Base-by-base conservation (phyloP, 2,113 vertebrate genomes). In the Vimba vimba region DNA sequence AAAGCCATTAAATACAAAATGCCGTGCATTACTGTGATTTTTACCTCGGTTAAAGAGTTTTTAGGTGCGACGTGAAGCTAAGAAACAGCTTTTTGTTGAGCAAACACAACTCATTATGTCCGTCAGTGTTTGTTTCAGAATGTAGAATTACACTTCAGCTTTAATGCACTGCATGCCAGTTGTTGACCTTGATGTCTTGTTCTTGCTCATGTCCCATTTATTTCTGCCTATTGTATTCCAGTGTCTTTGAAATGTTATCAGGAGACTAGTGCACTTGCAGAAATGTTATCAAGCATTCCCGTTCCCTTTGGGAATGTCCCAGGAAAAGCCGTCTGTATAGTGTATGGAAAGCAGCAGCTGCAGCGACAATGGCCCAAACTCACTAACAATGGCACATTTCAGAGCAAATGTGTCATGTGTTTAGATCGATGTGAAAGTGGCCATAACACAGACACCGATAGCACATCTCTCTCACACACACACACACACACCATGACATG, bases 341-440 rank as follows among this genome's bases (percentile, higher is more conserved):
- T 92, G 91, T 89, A 86, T 59, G 52, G 90, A 87, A 90, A 92
- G 69, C 89, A 69, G 69, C 85, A 87, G 88, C 90, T 87, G 89
- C 91, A 88, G 89, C 90, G 90, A 90, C 30, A 79, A 87, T 86
- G 80, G 79, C 89, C 80, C 90, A 88, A 86, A 85, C 87, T 43
- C 68, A 74, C 73, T 89, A 92, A 92, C 86, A 94, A 93, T 92
- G 93, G 92, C 82, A 86, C 89, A 86, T 92, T 92, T 93, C 87
- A 88, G 84, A 85, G 92, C 85, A 47, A 82, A 79, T 87, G 90
- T 90, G 92, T 91, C 88, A 84, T 91, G 89, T 90, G 92, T 93
- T 92, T 92, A 91, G 87, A 87, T 23, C 82, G 73, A 86, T 59
- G 90, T 88, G 90, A 78, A 84, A 79, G 85, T 84, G 89, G 79